These are phyloP conservation scores for Ditylenchus dipsaci DNA, from an alignment of 1,140 invertebrate genomes.

Conservation along the genomic window DNA sequence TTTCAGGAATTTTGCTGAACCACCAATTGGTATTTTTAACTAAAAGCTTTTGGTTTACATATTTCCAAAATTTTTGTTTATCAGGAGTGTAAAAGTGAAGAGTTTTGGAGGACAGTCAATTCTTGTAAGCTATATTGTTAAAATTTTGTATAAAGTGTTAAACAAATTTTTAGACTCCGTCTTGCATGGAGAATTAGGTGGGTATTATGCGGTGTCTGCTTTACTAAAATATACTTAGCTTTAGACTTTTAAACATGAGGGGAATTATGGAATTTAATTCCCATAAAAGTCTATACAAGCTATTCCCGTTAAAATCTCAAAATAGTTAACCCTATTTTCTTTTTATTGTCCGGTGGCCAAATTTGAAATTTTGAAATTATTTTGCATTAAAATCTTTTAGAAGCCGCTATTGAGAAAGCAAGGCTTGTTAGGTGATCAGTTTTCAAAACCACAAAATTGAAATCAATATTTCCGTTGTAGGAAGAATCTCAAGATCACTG, in stretches of 20 bases:
- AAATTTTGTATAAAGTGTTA: neutral
- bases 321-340: too few species aligned
- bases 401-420: conserved; percentile 12
- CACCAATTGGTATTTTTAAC: conserved; percentile 47
- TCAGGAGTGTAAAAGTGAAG: conserved; percentile 47
- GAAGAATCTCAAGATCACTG: conserved; percentile 2
- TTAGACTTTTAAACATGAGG: too few species aligned
- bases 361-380: too few species aligned
- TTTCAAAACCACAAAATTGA: neutral
- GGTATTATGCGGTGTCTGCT: too few species aligned
- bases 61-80: conserved; percentile 10
- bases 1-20: conserved; percentile 37
- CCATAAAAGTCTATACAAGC: too few species aligned
- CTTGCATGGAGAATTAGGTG: conserved; percentile 45
- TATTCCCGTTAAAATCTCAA: too few species aligned
- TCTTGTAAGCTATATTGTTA: conserved; percentile 36
- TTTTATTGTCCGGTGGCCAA: too few species aligned
- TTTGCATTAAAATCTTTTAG: too few species aligned
- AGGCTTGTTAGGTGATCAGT: conserved; percentile 8
- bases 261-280: too few species aligned
- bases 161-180: conserved; percentile 9
- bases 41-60: conserved; percentile 53
- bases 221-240: too few species aligned
- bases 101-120: conserved; percentile 55
- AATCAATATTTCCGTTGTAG: neutral